Conservation (phyloP, 1,140 invertebrate species). For the Nylanderia fulva region DNA sequence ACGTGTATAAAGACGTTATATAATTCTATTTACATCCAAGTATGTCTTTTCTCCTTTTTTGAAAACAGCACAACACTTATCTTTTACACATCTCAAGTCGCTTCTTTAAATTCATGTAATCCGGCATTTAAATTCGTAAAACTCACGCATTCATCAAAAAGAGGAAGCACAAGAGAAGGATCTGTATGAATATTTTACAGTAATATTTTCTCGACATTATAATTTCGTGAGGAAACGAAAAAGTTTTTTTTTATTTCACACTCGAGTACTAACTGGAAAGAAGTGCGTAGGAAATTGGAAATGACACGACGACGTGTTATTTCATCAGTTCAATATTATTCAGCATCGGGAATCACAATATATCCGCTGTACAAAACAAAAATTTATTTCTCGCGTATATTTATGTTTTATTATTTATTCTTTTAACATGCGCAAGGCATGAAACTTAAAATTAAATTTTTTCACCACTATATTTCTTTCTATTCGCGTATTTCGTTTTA, state of each 20-base stretch:
- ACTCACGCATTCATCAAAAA: neutral
- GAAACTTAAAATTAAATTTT: constrained; percentile 76
- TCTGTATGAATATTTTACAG: neutral
- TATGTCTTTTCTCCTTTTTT: constrained; percentile 22
- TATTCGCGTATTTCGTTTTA: constrained; percentile 62
- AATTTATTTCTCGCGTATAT: constrained; percentile 79
- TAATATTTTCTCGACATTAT: neutral
- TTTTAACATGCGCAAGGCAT: constrained; percentile 63
- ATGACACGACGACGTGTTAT: constrained; percentile 66
- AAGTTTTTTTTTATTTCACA: neutral
- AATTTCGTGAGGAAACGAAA: neutral
- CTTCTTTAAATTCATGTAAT: constrained; percentile 9
- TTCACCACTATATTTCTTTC: constrained; percentile 53
- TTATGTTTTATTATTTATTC: constrained; percentile 68
- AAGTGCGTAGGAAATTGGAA: constrained; percentile 31
- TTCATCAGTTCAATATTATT: constrained; percentile 75
- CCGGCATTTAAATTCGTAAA: constrained; percentile 30
- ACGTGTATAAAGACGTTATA: constrained; percentile 21
- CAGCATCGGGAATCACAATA: constrained; percentile 80
- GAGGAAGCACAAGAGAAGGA: neutral
- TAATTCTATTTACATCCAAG: constrained; percentile 48
- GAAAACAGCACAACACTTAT: constrained; percentile 13
- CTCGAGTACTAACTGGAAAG: neutral
- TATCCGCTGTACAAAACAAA: constrained; percentile 83
- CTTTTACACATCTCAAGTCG: neutral